phyloP scores from a whole-genome alignment of 2,797 vertebrate genomes.

The Pachyuromys duprasi region DNA sequence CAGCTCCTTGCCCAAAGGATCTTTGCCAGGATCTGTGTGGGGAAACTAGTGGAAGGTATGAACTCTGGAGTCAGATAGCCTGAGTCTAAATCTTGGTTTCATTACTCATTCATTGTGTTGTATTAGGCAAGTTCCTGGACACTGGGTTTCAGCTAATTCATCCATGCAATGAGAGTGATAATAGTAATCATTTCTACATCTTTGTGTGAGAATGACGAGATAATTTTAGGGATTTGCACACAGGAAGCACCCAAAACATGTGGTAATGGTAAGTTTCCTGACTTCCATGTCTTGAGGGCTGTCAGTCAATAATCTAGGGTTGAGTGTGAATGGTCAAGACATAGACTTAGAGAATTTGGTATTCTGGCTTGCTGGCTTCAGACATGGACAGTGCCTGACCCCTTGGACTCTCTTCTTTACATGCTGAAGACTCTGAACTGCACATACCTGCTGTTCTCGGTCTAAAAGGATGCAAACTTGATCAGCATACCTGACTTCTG shows the following conservation, averaged over 20 bases:
- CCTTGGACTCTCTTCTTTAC: neutral
- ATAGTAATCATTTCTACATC: constrained; percentile 21
- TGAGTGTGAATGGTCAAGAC: neutral
- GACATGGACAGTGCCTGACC: neutral
- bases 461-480: neutral
- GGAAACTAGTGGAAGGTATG: neutral
- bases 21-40: neutral
- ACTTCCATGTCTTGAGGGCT: neutral
- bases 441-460: neutral
- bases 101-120: neutral
- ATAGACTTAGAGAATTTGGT: neutral
- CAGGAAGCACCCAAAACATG: neutral
- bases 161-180: neutral
- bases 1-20: neutral
- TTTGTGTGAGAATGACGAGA: constrained; percentile 9
- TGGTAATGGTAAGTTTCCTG: neutral
- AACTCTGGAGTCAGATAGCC: neutral
- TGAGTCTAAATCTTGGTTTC: neutral
- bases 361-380: neutral
- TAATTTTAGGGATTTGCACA: neutral
- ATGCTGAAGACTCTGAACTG: neutral
- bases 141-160: neutral
- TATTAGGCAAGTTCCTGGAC: neutral
- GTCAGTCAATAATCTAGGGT: neutral
- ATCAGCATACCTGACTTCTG: neutral